Evolutionary conservation across 1,140 invertebrate genomes (phyloP).

Genomic region (Drosophila guanche): DNA sequence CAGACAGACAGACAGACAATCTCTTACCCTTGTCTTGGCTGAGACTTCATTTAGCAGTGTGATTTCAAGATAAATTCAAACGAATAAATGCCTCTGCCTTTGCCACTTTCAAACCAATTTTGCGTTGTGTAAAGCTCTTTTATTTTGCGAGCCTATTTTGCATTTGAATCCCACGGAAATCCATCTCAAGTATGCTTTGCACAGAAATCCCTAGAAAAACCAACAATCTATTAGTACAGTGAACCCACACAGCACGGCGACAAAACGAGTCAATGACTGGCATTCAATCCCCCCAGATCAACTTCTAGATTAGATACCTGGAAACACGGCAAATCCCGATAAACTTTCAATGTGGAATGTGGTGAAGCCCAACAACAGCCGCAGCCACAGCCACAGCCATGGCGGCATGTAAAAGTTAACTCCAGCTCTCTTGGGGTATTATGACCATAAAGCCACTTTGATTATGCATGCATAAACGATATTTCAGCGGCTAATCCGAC

Average conservation of each 20-base stretch:
- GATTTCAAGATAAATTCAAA: no score
- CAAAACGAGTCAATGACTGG: conserved; percentile 8
- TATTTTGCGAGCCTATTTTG: no score
- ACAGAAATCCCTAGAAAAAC: neutral
- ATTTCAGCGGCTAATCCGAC: conserved; percentile 50
- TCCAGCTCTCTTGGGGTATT: conserved; percentile 38
- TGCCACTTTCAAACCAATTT: no score
- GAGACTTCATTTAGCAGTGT: no score
- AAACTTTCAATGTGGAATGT: conserved; percentile 23
- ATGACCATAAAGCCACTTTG: conserved; percentile 47
- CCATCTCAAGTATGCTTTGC: neutral
- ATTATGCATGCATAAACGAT: conserved; percentile 59
- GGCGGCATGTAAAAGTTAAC: conserved; percentile 39
- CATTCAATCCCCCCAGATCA: conserved; percentile 26
- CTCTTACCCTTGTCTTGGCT: no score
- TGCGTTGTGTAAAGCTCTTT: no score
- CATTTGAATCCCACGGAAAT: no score
- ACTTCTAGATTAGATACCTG: conserved; percentile 33
- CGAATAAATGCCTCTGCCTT: no score
- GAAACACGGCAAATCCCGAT: conserved; percentile 45
- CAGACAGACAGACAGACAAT: no score
- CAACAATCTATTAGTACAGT: no score
- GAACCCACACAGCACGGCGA: no score
- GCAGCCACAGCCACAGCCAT: conserved; percentile 4
- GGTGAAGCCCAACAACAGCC: conserved; percentile 1